phyloP scores from a whole-genome alignment of 1,140 invertebrate genomes.

The Eubasilissa regina region DNA sequence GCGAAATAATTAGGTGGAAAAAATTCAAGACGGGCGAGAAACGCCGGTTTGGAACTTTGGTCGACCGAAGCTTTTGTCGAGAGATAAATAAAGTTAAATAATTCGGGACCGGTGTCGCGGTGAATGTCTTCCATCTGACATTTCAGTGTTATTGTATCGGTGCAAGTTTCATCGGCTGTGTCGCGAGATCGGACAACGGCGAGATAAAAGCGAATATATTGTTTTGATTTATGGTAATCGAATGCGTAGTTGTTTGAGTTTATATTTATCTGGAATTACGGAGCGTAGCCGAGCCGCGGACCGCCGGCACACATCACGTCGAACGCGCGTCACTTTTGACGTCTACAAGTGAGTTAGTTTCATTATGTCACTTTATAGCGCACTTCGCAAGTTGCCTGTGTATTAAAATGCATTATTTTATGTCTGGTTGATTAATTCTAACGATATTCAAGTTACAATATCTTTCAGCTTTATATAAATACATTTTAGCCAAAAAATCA shows the following conservation, averaged over 20 bases:
- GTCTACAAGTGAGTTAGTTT: constrained; percentile 37
- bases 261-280: constrained; percentile 50
- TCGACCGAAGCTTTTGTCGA: constrained; percentile 70
- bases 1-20: constrained; percentile 34
- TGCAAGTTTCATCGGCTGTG: not conserved
- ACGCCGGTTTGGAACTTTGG: constrained; percentile 54
- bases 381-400: constrained; percentile 22
- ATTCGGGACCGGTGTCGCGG: constrained; percentile 61
- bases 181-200: not conserved
- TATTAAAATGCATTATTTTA: too few relatives aligned
- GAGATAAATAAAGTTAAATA: constrained; percentile 71
- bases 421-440: too few relatives aligned
- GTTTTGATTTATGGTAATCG: constrained; percentile 46
- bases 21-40: constrained; percentile 31
- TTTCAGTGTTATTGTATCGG: constrained; percentile 35
- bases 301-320: constrained; percentile 32
- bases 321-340: constrained; percentile 31
- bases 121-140: constrained; percentile 31
- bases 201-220: not conserved
- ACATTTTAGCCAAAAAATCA: too few relatives aligned
- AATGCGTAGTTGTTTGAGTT: constrained; percentile 47
- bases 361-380: constrained; percentile 19
- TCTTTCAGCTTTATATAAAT: too few relatives aligned
- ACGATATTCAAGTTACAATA: too few relatives aligned
- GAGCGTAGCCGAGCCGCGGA: constrained; percentile 5